Evolutionary conservation across 1,140 invertebrate genomes (phyloP).

Genomic region (Ptiloglossa arizonensis): DNA sequence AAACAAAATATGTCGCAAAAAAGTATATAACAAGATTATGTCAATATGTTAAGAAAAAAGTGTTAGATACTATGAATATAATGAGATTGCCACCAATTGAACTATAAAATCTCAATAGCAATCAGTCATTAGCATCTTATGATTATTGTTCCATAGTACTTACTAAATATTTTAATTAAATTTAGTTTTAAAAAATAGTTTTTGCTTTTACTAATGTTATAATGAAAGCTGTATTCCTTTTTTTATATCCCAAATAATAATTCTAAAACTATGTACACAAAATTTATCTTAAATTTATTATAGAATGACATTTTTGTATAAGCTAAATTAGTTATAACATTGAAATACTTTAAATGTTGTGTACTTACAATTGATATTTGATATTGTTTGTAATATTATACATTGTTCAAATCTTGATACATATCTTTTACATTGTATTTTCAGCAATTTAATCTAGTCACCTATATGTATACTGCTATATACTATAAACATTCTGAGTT

Average conservation of each 20-base stretch:
- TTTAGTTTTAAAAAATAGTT: not conserved
- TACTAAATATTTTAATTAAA: not conserved
- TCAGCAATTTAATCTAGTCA: constrained; percentile 24
- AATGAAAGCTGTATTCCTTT: not conserved
- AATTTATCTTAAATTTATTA: not conserved
- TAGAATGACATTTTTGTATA: not conserved
- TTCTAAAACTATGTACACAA: not conserved
- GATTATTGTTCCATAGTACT: not conserved
- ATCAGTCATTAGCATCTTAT: not conserved
- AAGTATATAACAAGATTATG: not conserved
- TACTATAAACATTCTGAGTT: constrained; percentile 3
- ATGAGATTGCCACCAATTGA: not conserved
- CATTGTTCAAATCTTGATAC: not conserved
- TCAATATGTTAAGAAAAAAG: constrained; percentile 8
- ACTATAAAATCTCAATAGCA: not conserved
- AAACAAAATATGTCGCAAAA: not conserved
- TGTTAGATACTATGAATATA: constrained; percentile 14
- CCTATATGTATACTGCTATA: not conserved
- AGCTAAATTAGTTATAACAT: not conserved
- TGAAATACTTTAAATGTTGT: not conserved
- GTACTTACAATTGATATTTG: not conserved
- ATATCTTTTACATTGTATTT: constrained; percentile 9
- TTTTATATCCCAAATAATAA: not conserved
- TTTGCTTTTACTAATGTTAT: not conserved
- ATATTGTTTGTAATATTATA: not conserved